Conservation (phyloP, 2,113 vertebrate genomes). For the Scortum barcoo region DNA sequence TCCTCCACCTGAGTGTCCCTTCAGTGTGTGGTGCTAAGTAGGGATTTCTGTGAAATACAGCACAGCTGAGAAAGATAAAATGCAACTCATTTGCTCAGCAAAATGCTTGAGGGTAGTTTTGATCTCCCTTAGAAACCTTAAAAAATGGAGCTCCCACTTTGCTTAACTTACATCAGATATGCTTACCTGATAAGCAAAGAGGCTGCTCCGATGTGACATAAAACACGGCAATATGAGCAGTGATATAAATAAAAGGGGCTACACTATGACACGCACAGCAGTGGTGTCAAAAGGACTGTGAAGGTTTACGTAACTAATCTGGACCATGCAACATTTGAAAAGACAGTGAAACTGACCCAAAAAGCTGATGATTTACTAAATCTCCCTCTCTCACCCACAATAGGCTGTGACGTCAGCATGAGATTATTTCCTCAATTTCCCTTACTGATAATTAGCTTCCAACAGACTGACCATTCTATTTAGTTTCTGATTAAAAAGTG, state of each 20-base stretch:
- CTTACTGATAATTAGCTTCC: slow-evolving; percentile 68
- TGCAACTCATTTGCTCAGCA: slow-evolving; percentile 21
- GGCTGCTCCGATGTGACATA: not conserved
- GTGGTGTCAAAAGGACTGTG: slow-evolving; percentile 9
- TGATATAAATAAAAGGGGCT: not conserved
- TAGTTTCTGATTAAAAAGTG: slow-evolving; percentile 59
- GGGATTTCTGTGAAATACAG: slow-evolving; percentile 35
- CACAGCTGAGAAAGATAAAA: slow-evolving; percentile 23
- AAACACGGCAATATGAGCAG: not conserved
- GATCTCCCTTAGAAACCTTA: slow-evolving; percentile 16
- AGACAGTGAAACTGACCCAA: slow-evolving; percentile 3
- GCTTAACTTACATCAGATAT: slow-evolving; percentile 3
- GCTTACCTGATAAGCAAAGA: slow-evolving; percentile 15
- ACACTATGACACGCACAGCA: not conserved
- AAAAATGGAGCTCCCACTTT: slow-evolving; percentile 12
- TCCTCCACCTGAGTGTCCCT: slow-evolving; percentile 53
- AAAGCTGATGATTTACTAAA: slow-evolving; percentile 33
- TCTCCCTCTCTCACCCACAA: slow-evolving; percentile 32
- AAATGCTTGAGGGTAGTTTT: slow-evolving; percentile 29
- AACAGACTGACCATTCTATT: slow-evolving; percentile 58
- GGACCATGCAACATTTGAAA: slow-evolving; percentile 31
- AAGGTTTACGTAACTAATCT: slow-evolving; percentile 40
- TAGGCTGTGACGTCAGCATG: slow-evolving; percentile 37
- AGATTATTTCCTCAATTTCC: slow-evolving; percentile 65
- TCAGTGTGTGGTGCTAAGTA: slow-evolving; percentile 12